These are phyloP conservation scores for Amphilophus citrinellus DNA, from an alignment of 2,113 vertebrate genomes.

Conservation along the genomic window DNA sequence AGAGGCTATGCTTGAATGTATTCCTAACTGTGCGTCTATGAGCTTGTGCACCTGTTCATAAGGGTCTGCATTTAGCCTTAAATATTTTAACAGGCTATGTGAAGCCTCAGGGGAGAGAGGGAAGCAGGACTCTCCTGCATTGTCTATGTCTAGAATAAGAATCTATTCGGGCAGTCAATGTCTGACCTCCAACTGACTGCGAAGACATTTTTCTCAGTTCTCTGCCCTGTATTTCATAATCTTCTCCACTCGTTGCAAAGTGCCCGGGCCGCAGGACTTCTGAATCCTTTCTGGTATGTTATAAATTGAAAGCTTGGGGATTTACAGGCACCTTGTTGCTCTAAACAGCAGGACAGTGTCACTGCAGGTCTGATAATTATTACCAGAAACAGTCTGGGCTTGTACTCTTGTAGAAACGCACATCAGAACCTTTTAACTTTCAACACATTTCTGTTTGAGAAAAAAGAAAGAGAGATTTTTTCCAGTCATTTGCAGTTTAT, in stretches of 20 bases:
- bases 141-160: conserved; percentile 57
- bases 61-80: conserved; percentile 52
- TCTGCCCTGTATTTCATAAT: conserved; percentile 49
- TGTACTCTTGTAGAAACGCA: not conserved
- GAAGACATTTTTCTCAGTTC: conserved; percentile 40
- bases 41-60: not conserved
- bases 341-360: not conserved
- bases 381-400: not conserved
- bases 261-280: not conserved
- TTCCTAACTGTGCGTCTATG: not conserved
- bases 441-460: not conserved
- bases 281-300: conserved; percentile 13
- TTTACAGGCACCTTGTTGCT: not conserved
- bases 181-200: conserved; percentile 64
- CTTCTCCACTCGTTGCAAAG: not conserved
- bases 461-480: not conserved
- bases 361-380: not conserved
- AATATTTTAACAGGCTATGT: conserved; percentile 47
- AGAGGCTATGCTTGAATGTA: conserved; percentile 19
- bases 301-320: conserved; percentile 19
- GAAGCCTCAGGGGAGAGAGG: conserved; percentile 17
- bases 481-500: not conserved
- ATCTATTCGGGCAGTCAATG: conserved; percentile 41
- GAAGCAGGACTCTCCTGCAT: conserved; percentile 12
- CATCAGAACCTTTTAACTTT: not conserved